Evolutionary conservation across 64 coral and sea anemone genomes (phyloP).

Genomic region (Porites lutea): DNA sequence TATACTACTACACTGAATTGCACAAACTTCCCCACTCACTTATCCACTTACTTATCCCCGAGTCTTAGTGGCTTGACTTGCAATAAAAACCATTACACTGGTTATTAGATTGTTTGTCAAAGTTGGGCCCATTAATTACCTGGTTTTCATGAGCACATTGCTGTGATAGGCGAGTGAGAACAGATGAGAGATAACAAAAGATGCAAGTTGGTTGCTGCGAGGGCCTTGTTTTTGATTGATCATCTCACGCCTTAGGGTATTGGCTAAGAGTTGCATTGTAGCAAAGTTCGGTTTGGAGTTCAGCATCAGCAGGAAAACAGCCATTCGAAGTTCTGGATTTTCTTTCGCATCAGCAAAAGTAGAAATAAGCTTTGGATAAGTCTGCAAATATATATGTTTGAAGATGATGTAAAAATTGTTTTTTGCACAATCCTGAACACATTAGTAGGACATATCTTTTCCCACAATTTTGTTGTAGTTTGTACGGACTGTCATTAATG

Average conservation of each 20-base stretch:
- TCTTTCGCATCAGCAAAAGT: slow-evolving; percentile 58
- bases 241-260: slow-evolving; percentile 68
- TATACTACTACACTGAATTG: too few relatives aligned
- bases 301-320: slow-evolving; percentile 57
- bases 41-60: too few relatives aligned
- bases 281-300: slow-evolving; percentile 55
- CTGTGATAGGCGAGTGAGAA: slow-evolving; percentile 55
- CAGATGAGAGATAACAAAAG: slow-evolving; percentile 71
- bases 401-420: neutral
- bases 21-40: too few relatives aligned
- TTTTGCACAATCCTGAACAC: too few relatives aligned
- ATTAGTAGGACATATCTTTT: too few relatives aligned
- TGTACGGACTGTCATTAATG: too few relatives aligned
- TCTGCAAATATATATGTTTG: neutral
- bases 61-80: too few relatives aligned
- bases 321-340: slow-evolving; percentile 85
- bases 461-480: too few relatives aligned
- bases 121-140: slow-evolving; percentile 26
- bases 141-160: slow-evolving; percentile 56
- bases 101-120: too few relatives aligned
- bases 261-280: slow-evolving; percentile 67
- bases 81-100: neutral
- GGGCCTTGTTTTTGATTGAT: neutral
- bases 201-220: slow-evolving; percentile 84
- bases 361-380: neutral